Conservation (phyloP, 2,888 invertebrate genomes). For the Neocrepidodera transversa region DNA sequence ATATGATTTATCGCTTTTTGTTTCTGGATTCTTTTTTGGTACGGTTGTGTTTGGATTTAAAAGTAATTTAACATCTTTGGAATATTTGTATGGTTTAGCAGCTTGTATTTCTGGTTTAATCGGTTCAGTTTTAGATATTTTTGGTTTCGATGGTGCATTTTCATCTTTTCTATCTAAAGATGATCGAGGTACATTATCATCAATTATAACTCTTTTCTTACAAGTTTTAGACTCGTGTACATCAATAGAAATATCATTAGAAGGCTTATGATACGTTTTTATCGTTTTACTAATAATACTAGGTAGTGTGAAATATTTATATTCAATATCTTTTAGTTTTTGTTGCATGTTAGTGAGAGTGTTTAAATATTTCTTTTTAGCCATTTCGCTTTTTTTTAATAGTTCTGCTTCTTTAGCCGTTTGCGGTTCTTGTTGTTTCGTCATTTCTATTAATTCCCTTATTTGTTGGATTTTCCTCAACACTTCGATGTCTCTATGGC, state of each 20-base stretch:
- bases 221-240: neutral
- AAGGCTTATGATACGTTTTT: neutral
- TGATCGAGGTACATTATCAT: neutral
- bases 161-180: too few species aligned
- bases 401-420: neutral
- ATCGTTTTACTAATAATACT: slow-evolving; percentile 3
- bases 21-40: neutral
- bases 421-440: neutral
- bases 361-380: neutral
- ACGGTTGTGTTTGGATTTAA: too few species aligned
- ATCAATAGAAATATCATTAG: neutral
- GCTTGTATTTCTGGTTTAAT: too few species aligned
- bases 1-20: neutral
- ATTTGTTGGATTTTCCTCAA: slow-evolving; percentile 7
- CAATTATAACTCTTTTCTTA: neutral
- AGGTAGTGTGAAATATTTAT: slow-evolving; percentile 12
- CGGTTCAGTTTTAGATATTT: too few species aligned
- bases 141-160: too few species aligned
- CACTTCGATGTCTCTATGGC: neutral
- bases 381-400: neutral
- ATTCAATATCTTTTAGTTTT: slow-evolving; percentile 5
- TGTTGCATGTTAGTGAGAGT: slow-evolving; percentile 5
- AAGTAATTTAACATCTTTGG: too few species aligned
- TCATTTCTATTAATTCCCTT: slow-evolving; percentile 4
- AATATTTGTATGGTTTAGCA: too few species aligned